Conservation (phyloP, 1,140 invertebrate genomes). For the Heliconius hewitsoni region DNA sequence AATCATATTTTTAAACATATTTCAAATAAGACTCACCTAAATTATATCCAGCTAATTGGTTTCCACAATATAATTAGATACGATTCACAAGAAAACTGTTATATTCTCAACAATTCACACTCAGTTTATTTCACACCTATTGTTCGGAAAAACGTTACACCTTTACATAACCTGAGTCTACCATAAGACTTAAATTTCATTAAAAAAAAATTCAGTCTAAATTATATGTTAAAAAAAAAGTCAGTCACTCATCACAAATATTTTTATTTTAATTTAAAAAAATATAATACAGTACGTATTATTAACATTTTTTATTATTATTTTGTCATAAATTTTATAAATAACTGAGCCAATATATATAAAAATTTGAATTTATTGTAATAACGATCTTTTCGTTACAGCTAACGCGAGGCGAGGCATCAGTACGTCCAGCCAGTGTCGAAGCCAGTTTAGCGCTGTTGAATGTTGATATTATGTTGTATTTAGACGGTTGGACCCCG, state of each 20-base stretch:
- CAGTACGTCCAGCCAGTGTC: constrained; percentile 62
- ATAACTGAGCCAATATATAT: constrained; percentile 16
- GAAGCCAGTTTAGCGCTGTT: constrained; percentile 73
- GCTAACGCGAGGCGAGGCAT: constrained; percentile 19
- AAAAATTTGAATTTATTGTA: constrained; percentile 28
- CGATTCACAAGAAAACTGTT: constrained; percentile 31
- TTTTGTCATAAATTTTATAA: neutral
- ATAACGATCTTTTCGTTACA: constrained; percentile 33
- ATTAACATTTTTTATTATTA: neutral
- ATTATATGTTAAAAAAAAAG: neutral
- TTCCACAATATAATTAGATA: constrained; percentile 19
- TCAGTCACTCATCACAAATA: neutral
- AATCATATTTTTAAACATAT: neutral
- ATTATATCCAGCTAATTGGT: neutral
- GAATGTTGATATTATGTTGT: constrained; percentile 68
- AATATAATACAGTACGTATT: neutral
- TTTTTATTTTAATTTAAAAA: neutral
- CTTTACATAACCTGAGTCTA: constrained; percentile 27
- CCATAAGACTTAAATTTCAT: neutral
- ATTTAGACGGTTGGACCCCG: constrained; percentile 47
- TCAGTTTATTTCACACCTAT: constrained; percentile 43
- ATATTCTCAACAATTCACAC: constrained; percentile 44
- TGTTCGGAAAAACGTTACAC: constrained; percentile 36
- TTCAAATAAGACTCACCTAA: constrained; percentile 26
- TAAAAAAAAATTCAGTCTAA: neutral